phyloP scores from a whole-genome alignment of 2,888 invertebrate genomes.

The Blastobasis adustella region DNA sequence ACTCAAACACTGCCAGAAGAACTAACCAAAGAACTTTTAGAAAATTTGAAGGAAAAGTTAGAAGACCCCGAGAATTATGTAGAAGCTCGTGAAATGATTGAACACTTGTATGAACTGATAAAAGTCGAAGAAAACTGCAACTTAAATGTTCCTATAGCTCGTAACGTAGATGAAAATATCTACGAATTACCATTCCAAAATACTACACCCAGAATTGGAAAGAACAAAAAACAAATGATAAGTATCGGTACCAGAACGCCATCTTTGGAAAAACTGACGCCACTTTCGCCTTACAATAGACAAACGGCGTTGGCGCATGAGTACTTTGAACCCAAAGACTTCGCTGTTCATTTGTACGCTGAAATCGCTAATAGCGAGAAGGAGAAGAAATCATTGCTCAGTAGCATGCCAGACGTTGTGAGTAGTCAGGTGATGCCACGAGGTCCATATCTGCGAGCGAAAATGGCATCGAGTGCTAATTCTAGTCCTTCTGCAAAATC shows the following conservation, averaged over 20 bases:
- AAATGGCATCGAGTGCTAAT: constrained; percentile 40
- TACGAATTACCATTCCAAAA: constrained; percentile 76
- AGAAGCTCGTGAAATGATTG: constrained; percentile 85
- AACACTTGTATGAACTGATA: constrained; percentile 83
- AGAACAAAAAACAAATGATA: constrained; percentile 58
- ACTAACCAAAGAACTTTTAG: constrained; percentile 82
- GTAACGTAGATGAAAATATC: constrained; percentile 69
- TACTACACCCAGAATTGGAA: constrained; percentile 49
- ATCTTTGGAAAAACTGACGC: constrained; percentile 73
- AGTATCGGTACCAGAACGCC: constrained; percentile 75
- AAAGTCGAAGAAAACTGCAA: constrained; percentile 81
- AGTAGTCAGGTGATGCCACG: constrained; percentile 56
- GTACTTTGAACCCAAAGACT: constrained; percentile 70
- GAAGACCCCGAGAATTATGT: constrained; percentile 83
- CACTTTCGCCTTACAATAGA: constrained; percentile 61
- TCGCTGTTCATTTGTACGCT: constrained; percentile 76
- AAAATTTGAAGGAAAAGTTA: constrained; percentile 78
- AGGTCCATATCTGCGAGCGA: constrained; percentile 77
- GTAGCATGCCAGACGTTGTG: constrained; percentile 61
- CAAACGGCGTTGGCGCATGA: constrained; percentile 60
- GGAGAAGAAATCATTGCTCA: constrained; percentile 40
- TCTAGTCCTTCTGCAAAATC: constrained; percentile 27
- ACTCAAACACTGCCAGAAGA: constrained; percentile 85
- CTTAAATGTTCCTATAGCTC: constrained; percentile 41
- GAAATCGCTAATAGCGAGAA: constrained; percentile 72